Evolutionary conservation across 2,888 invertebrate genomes (phyloP).

Genomic region (Ceramica pisi): DNA sequence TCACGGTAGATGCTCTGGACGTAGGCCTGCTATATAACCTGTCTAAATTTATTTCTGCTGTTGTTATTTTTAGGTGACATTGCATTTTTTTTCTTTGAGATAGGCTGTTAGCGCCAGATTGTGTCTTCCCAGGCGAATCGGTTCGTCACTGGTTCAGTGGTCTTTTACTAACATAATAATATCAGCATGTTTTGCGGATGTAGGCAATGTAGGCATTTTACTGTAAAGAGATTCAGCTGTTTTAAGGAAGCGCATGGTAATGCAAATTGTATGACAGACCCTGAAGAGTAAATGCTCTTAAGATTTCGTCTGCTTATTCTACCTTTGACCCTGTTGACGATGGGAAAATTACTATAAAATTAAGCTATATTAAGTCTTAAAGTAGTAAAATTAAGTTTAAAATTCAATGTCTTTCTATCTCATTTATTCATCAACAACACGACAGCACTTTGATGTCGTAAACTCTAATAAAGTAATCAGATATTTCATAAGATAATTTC

Average conservation of each 20-base stretch:
- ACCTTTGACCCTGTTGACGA: not conserved
- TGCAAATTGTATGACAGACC: not conserved
- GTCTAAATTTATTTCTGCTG: conserved; percentile 19
- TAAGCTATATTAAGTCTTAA: not conserved
- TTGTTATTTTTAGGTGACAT: not conserved
- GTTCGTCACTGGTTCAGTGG: not conserved
- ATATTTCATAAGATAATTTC: conserved; percentile 38
- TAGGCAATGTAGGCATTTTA: too few species aligned
- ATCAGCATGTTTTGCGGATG: not conserved
- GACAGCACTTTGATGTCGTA: conserved; percentile 39
- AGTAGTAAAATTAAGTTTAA: not conserved
- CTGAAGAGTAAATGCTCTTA: too few species aligned
- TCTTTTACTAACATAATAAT: not conserved
- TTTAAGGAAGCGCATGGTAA: not conserved
- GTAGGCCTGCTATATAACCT: conserved; percentile 1
- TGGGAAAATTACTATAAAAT: not conserved
- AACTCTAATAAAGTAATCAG: conserved; percentile 44
- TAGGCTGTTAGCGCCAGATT: not conserved
- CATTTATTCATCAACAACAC: conserved; percentile 4
- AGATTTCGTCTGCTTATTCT: too few species aligned
- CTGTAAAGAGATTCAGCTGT: not conserved
- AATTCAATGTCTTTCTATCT: not conserved
- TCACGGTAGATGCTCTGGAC: conserved; percentile 43
- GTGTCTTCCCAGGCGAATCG: not conserved
- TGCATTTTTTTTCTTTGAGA: not conserved